A percentile compares a stretch with the other conserved stretches of the same genome.
Evolutionary conservation across 2,888 invertebrate species (phyloP).

Genomic region (Coelogynopora nodosa): DNA sequence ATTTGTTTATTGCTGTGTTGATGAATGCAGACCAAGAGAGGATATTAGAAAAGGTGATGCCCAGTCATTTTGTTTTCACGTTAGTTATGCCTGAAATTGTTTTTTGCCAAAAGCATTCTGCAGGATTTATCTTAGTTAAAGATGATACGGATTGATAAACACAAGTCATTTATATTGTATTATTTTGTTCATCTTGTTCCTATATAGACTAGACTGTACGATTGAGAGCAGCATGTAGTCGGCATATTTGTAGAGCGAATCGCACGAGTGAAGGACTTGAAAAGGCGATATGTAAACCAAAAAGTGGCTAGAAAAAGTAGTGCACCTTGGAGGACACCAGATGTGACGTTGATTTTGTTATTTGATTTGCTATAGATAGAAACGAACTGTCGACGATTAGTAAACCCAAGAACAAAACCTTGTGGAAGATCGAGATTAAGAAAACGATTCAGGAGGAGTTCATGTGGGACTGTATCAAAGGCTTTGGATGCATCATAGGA

Average conservation of each 20-base stretch:
- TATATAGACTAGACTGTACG: not conserved
- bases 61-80: no score
- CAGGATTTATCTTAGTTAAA: not conserved
- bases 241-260: constrained; percentile 15
- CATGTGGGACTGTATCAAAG: constrained; percentile 15
- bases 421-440: not conserved
- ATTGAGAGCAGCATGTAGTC: constrained; percentile 2
- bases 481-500: constrained; percentile 23
- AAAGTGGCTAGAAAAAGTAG: not conserved
- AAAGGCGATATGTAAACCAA: not conserved
- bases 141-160: not conserved
- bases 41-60: no score
- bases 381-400: constrained; percentile 24
- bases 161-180: not conserved
- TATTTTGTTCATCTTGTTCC: not conserved
- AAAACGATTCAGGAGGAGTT: not conserved
- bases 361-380: not conserved
- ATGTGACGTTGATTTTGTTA: constrained; percentile 1
- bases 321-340: not conserved
- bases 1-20: not conserved
- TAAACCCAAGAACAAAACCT: constrained; percentile 6
- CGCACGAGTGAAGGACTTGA: not conserved
- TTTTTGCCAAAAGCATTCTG: not conserved
- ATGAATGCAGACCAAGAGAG: not conserved
- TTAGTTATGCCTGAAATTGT: no score